Evolutionary conservation across 2,113 vertebrate genomes (phyloP).

Genomic region (Macroglossus sobrinus): DNA sequence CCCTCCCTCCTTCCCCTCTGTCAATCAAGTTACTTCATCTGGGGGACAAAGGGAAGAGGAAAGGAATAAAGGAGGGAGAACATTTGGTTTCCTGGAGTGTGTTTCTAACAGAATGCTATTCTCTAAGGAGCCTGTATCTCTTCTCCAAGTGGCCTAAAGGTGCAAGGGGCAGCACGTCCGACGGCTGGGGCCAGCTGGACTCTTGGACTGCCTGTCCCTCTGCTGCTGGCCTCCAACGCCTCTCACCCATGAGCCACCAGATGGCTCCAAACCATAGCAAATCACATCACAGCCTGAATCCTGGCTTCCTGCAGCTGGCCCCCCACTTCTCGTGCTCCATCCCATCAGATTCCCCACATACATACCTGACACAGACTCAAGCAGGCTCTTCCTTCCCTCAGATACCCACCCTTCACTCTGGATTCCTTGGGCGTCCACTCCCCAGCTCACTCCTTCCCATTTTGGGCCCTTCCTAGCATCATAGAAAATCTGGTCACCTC

Average conservation of each 20-base stretch:
- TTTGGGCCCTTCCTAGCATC: not conserved
- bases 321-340: not conserved
- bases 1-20: not conserved
- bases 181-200: not conserved
- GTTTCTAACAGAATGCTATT: not conserved
- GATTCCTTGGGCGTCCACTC: not conserved
- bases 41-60: too few species aligned
- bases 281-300: not conserved
- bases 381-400: not conserved
- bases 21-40: not conserved
- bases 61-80: not conserved
- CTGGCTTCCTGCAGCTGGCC: not conserved
- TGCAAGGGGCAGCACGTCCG: not conserved
- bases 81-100: not conserved
- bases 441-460: not conserved
- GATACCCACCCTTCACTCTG: too few species aligned
- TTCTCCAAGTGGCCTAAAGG: not conserved
- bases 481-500: not conserved
- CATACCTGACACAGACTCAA: too few species aligned
- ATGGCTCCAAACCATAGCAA: conserved; percentile 7
- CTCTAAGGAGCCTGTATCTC: not conserved
- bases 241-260: not conserved
- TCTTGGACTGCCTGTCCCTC: not conserved
- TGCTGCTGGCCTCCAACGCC: not conserved
- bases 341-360: accelerated